Evolutionary conservation across 2,888 invertebrate genomes (phyloP), one percentile per base, ranked within the genome.

Genomic region (Dicycla oo): DNA sequence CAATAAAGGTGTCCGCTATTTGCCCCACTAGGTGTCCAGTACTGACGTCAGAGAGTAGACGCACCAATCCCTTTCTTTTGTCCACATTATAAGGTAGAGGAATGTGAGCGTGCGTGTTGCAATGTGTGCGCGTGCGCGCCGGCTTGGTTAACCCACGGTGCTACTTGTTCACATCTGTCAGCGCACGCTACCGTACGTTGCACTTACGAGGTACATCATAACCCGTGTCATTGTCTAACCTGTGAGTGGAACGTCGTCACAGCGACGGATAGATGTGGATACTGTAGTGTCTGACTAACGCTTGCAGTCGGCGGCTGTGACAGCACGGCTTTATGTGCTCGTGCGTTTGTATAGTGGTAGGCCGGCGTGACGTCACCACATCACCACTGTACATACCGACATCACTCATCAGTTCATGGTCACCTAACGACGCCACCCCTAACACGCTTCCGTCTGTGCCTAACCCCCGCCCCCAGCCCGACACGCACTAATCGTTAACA

Each of bases 41-140:
- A 94, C 95, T 96, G 95, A 96, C 92, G 94, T 94, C 95, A 95
- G 95, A 95, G 94, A 94, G 91, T 95, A 94, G 94, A 94, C 93
- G 94, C 94, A 91, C 93, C 94, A 94, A 94, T 94, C 94, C 90
- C 93, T 95, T 95, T 93, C 93, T 94, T 95, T 94, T 94, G 92
- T 93, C 94, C 95, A 92, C 95, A 94, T 87, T 91, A 91, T 94
- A 95, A 96, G 95, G 95, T 96, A 96, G 94, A 95, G 94, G 95
- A 95, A 94, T 95, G 94, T 94, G 91, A 92, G 95, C 92, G 95
- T 94, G 92, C 90, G 92, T 93, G 92, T 93, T 94, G 92, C 92
- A 90, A 91, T 94, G 94, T 90, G 93, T 93, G 94, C 38, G 38
- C 8, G 38, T 34, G 6, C 91, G 90, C 91, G 88, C 86, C 86